Evolutionary conservation across 2,797 vertebrate genomes (phyloP).

Genomic region (Chromis chromis): DNA sequence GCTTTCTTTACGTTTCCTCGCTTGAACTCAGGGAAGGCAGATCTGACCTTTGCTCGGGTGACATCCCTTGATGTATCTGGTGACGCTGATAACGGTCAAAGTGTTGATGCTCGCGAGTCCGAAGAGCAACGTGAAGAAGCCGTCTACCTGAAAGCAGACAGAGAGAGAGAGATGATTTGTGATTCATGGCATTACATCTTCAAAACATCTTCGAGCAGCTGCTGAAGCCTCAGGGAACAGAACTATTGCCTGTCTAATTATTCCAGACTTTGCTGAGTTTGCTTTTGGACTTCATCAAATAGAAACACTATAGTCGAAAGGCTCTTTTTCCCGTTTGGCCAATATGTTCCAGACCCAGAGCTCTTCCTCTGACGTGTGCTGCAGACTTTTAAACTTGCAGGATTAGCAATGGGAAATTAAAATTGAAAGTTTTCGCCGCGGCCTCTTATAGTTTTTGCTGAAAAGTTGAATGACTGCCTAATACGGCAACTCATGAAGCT

Average conservation of each 20-base stretch:
- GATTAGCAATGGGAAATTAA: constrained; percentile 13
- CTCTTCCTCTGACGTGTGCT: constrained; percentile 18
- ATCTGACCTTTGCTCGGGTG: constrained; percentile 87
- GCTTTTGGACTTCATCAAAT: constrained; percentile 46
- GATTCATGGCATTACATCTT: constrained; percentile 1
- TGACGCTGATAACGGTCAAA: constrained; percentile 91
- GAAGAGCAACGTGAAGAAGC: constrained; percentile 91
- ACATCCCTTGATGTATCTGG: constrained; percentile 90
- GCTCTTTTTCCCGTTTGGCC: constrained; percentile 10
- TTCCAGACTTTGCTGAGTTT: constrained; percentile 26
- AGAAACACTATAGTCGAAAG: constrained; percentile 31
- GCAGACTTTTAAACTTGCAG: constrained; percentile 2
- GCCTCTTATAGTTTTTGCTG: background rate
- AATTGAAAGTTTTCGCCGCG: background rate
- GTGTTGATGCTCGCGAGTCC: constrained; percentile 93
- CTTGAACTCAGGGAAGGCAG: background rate
- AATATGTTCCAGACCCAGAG: background rate
- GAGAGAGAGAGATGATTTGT: background rate
- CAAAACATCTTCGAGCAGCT: constrained; percentile 4
- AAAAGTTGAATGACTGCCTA: background rate
- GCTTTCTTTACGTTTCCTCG: background rate
- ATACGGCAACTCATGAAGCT: background rate
- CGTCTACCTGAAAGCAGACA: constrained; percentile 85
- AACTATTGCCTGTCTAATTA: constrained; percentile 8
- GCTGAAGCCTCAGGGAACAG: background rate